phyloP scores from a whole-genome alignment of 2,888 invertebrate species.

The Synanthedon formicaeformis region DNA sequence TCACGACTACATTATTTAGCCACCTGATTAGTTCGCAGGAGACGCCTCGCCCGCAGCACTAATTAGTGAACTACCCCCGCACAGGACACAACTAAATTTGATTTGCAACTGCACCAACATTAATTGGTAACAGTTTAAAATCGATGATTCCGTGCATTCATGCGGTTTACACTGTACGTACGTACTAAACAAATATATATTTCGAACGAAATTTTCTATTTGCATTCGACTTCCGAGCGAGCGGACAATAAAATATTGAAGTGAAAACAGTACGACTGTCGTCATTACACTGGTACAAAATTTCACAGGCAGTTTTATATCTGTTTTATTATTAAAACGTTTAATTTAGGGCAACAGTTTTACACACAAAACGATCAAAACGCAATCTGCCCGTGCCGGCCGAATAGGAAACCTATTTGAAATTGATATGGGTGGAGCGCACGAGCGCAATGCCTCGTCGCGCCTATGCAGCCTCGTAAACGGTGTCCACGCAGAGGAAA shows the following conservation, averaged over 20 bases:
- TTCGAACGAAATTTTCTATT: conserved; percentile 14
- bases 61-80: conserved; percentile 52
- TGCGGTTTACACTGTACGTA: conserved; percentile 13
- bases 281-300: background rate
- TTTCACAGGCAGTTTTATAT: conserved; percentile 37
- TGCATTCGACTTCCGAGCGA: conserved; percentile 34
- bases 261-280: conserved; percentile 11
- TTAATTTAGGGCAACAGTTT: conserved; percentile 68
- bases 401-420: conserved; percentile 67
- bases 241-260: conserved; percentile 49
- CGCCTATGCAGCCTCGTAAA: conserved; percentile 64
- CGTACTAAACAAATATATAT: background rate
- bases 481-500: conserved; percentile 31
- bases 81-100: conserved; percentile 50
- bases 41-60: conserved; percentile 52
- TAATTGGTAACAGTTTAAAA: conserved; percentile 57
- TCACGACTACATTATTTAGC: conserved; percentile 68
- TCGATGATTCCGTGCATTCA: conserved; percentile 42
- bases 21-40: conserved; percentile 65
- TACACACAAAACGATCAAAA: conserved; percentile 67
- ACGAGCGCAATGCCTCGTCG: conserved; percentile 50
- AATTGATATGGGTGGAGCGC: conserved; percentile 69
- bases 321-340: conserved; percentile 67
- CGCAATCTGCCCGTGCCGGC: conserved; percentile 51
- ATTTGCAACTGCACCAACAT: conserved; percentile 60